Conservation (phyloP, 1,140 invertebrate species). For the Octopus sinensis region DNA sequence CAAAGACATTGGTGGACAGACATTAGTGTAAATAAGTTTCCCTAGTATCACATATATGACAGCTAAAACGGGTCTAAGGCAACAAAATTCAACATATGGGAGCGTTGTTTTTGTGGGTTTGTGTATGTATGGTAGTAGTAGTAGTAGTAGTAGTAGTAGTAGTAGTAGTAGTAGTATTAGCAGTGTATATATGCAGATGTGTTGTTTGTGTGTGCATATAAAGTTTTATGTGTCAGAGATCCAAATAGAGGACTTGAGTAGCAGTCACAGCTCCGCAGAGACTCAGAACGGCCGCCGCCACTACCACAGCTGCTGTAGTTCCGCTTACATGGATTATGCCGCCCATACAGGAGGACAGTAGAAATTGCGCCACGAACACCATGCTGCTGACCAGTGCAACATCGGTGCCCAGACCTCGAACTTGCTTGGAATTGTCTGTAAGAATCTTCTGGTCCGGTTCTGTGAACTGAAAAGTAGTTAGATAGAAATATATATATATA, state of each 20-base stretch:
- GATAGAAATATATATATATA: no score
- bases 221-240: constrained; percentile 62
- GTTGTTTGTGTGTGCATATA: no score
- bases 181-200: no score
- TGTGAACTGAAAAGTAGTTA: constrained; percentile 20
- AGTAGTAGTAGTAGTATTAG: no score
- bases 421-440: constrained; percentile 41
- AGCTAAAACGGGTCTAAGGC: no score
- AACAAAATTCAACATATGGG: no score
- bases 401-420: constrained; percentile 87
- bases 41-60: no score
- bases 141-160: no score
- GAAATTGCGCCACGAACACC: constrained; percentile 91
- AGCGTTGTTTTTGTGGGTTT: no score
- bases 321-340: constrained; percentile 72
- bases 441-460: background rate
- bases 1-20: no score
- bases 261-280: constrained; percentile 80
- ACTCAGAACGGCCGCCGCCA: constrained; percentile 76
- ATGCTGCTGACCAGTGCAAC: constrained; percentile 89
- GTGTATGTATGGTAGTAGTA: no score
- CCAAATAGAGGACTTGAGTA: constrained; percentile 82
- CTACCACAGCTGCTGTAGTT: constrained; percentile 79
- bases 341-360: constrained; percentile 82
- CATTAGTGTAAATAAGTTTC: no score